phyloP scores from a whole-genome alignment of 2,888 invertebrate genomes.

The Mythimna loreyi region DNA sequence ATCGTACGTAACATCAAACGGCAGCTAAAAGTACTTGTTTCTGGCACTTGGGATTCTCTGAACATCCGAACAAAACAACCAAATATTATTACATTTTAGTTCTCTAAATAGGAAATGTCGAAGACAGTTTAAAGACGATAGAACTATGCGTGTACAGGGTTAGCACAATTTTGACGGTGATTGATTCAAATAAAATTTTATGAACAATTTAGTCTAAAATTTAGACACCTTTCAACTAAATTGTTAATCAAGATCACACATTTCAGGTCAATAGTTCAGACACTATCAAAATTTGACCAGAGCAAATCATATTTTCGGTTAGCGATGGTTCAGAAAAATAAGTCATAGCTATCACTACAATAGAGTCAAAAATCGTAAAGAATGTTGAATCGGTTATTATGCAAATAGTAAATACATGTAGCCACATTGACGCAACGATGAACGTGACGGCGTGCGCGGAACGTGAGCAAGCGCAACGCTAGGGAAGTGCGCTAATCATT shows the following conservation, averaged over 20 bases:
- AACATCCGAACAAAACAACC: constrained; percentile 15
- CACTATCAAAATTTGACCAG: background rate
- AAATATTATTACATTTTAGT: constrained; percentile 8
- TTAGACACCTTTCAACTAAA: background rate
- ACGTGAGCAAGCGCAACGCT: constrained; percentile 61
- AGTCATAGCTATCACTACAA: background rate
- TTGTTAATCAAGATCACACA: background rate
- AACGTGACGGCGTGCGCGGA: constrained; percentile 61
- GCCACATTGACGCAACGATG: constrained; percentile 56
- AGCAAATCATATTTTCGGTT: background rate
- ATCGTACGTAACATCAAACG: constrained; percentile 56
- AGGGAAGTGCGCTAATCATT: constrained; percentile 62
- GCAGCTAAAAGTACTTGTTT: constrained; percentile 30
- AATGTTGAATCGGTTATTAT: constrained; percentile 73
- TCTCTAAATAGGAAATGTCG: background rate
- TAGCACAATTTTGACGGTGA: background rate
- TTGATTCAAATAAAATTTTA: background rate
- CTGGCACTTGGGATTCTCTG: constrained; percentile 14
- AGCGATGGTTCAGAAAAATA: background rate
- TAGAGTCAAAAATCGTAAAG: constrained; percentile 45
- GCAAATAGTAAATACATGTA: constrained; percentile 67
- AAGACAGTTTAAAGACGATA: background rate
- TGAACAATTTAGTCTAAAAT: too few species aligned
- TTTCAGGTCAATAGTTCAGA: background rate
- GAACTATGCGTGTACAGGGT: background rate